Evolutionary conservation across 2,113 vertebrate species (phyloP), one percentile per base, ranked within the genome.

Genomic region (Hydropotes inermis): DNA sequence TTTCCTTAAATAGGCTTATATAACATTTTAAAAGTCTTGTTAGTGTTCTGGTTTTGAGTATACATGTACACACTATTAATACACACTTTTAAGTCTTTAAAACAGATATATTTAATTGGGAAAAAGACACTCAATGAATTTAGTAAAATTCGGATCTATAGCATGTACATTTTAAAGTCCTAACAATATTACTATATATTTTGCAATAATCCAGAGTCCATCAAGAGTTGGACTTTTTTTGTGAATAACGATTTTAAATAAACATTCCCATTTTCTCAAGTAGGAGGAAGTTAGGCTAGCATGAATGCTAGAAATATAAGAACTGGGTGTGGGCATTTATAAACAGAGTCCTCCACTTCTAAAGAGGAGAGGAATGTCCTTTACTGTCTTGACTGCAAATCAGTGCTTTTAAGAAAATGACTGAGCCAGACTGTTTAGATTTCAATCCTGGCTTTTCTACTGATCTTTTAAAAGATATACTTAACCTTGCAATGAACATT

Each of bases 221-320:
- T 61, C 25, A 84, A 78, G 61, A 84, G 5, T 2, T 36, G 21
- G 8, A 43, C 3, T 5, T 47, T 43, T 50, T 87, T 90, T 78
- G 33, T 83, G 45, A 93, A 61, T 52, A 33, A 9, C 57, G 27
- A 64, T 7, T 27, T 83, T 67, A 87, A 81, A 21, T 25, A 92
- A 67, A 47, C 0, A 28, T 43, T 70, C 6, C 0, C 1, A 3
- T 87, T 83, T 60, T 47, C 33, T 61, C 7, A 36, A 60, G 3
- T 25, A 47, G 28, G 50, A n/a, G 2, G 5, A 2, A 0, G 13
- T 11, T 58, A 54, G n/a, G 6, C 7, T 67, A 13, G 8, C 6
- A 78, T 9, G 27, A 87, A 83, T 58, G 23, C 2, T 78, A 16
- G 16, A 25, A 36, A 61, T 52, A 11, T 14, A 52, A 60, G 39